Percentiles rank a stretch among this genome's conserved stretches.
These are phyloP conservation scores for Triplophysa siluroides DNA, from an alignment of 2,113 vertebrate genomes.

Conservation along the genomic window DNA sequence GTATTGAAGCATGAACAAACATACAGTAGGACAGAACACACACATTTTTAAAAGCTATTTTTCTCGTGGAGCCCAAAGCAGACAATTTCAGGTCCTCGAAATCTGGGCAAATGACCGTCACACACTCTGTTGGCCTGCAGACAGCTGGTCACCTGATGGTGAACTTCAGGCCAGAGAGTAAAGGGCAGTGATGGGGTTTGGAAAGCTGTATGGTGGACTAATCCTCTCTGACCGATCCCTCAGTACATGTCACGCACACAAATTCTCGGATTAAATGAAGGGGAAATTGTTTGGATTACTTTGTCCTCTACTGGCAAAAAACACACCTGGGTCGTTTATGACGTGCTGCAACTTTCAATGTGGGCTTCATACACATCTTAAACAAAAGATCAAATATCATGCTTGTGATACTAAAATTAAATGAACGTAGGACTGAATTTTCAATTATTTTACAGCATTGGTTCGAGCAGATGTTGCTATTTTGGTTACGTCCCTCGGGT, in stretches of 20 bases:
- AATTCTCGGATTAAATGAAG: constrained; percentile 1
- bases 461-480: too few species aligned
- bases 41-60: neutral
- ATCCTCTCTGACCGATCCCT: constrained; percentile 16
- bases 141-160: constrained; percentile 22
- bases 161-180: constrained; percentile 6
- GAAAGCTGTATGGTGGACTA: neutral
- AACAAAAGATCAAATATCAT: neutral
- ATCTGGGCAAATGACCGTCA: neutral
- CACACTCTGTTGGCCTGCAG: neutral
- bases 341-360: neutral
- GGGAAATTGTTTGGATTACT: constrained; percentile 11
- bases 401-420: too few species aligned
- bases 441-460: too few species aligned
- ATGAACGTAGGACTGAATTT: too few species aligned
- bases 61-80: too few species aligned
- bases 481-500: too few species aligned
- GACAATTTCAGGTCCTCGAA: too few species aligned
- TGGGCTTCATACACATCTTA: neutral
- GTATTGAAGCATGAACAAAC: neutral
- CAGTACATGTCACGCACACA: constrained; percentile 17
- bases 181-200: constrained; percentile 9
- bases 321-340: neutral
- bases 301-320: constrained; percentile 8
- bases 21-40: neutral